Conservation (phyloP, 2,797 vertebrate species). For the Syngnathus acus region DNA sequence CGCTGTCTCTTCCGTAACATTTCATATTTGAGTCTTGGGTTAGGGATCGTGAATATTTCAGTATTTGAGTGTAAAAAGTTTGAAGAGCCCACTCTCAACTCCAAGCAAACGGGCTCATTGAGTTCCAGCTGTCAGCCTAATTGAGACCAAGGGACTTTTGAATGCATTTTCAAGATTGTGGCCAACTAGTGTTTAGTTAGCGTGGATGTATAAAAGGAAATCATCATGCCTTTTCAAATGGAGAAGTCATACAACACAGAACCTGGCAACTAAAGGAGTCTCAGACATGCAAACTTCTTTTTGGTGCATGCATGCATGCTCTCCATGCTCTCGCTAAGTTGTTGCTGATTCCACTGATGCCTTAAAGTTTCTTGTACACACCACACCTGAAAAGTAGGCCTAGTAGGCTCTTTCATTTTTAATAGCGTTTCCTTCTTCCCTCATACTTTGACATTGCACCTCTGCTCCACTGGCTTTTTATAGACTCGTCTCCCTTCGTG, state of each 20-base stretch:
- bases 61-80: slow-evolving; percentile 15
- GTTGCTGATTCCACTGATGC: not conserved
- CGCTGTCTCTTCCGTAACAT: slow-evolving; percentile 28
- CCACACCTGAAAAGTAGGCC: not conserved
- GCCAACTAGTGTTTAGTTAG: too few relatives aligned
- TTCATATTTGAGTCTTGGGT: slow-evolving; percentile 23
- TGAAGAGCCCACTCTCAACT: not conserved
- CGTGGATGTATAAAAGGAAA: too few relatives aligned
- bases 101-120: not conserved
- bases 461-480: not conserved
- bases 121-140: not conserved
- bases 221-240: too few relatives aligned
- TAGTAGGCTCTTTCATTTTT: slow-evolving; percentile 11
- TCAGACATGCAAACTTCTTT: not conserved
- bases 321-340: not conserved
- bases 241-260: not conserved
- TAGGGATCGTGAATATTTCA: slow-evolving; percentile 35
- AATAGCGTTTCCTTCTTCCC: slow-evolving; percentile 7
- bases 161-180: not conserved
- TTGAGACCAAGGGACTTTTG: not conserved
- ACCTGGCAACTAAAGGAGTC: not conserved
- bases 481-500: slow-evolving; percentile 1
- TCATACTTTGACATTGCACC: not conserved
- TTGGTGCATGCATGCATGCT: too few relatives aligned
- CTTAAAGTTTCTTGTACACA: slow-evolving; percentile 2